A percentile compares a stretch with the other conserved stretches of the same genome.
These are phyloP conservation scores for Popillia japonica DNA, from an alignment of 1,140 invertebrate genomes.

Conservation along the genomic window DNA sequence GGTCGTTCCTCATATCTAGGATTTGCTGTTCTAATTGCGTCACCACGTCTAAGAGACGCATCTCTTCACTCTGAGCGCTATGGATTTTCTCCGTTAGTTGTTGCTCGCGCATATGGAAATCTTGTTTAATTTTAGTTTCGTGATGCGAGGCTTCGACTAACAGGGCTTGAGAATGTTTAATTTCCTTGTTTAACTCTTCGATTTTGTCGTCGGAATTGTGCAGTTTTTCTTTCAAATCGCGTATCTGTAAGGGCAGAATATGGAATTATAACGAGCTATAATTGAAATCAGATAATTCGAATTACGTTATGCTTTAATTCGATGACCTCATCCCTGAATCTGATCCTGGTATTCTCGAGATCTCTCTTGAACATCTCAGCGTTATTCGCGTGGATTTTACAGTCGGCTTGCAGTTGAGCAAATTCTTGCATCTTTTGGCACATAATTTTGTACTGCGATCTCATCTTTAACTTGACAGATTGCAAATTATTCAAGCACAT, in stretches of 20 bases:
- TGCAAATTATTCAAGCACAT: conserved; percentile 34
- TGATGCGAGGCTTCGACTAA: conserved; percentile 7
- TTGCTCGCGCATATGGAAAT: conserved; percentile 15
- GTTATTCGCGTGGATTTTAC: conserved; percentile 24
- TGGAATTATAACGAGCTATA: no score
- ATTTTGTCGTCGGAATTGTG: conserved; percentile 15
- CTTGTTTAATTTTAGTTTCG: conserved; percentile 31
- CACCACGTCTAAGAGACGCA: conserved; percentile 41
- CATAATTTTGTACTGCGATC: conserved; percentile 5
- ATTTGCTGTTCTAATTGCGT: conserved; percentile 41
- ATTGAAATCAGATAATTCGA: background rate
- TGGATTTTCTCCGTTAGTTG: conserved; percentile 23
- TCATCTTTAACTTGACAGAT: conserved; percentile 12
- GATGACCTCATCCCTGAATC: conserved; percentile 23
- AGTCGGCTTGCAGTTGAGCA: conserved; percentile 9
- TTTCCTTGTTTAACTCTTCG: conserved; percentile 8
- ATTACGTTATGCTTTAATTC: conserved; percentile 34
- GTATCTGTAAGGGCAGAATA: background rate
- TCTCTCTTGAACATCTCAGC: conserved; percentile 29
- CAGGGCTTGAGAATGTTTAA: conserved; percentile 6
- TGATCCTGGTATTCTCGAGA: conserved; percentile 21
- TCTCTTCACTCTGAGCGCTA: conserved; percentile 36
- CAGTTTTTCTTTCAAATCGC: conserved; percentile 34
- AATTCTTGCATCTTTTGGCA: conserved; percentile 18
- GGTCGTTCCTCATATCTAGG: conserved; percentile 37